Evolutionary conservation across 2,113 vertebrate genomes (phyloP).

Genomic region (Tachysurus fulvidraco): DNA sequence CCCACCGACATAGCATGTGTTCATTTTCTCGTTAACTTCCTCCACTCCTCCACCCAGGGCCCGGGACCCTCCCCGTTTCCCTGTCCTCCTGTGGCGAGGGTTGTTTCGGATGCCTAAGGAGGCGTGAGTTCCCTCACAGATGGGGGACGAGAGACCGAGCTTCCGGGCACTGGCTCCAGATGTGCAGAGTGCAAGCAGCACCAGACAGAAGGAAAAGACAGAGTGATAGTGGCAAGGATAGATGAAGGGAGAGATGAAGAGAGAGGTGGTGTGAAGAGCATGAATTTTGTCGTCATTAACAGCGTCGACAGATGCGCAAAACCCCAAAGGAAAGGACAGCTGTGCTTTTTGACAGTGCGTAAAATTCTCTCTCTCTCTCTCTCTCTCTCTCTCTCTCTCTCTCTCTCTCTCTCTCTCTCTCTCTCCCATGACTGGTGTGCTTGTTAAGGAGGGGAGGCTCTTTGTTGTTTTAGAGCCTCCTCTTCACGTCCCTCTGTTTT

Average conservation of each 20-base stretch:
- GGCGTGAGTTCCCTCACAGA: conserved; percentile 63
- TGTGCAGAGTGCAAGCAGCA: conserved; percentile 66
- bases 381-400: conserved; percentile 41
- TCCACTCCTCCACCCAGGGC: background rate
- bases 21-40: conserved; percentile 33
- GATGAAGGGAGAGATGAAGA: conserved; percentile 41
- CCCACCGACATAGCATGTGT: conserved; percentile 35
- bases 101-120: conserved; percentile 39
- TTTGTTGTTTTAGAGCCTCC: conserved; percentile 73
- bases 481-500: conserved; percentile 75
- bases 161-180: conserved; percentile 69
- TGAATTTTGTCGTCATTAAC: conserved; percentile 87
- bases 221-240: conserved; percentile 53
- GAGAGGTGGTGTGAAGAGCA: conserved; percentile 73
- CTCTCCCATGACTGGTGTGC: conserved; percentile 47
- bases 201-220: conserved; percentile 58
- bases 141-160: conserved; percentile 65
- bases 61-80: background rate
- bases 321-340: conserved; percentile 88
- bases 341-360: conserved; percentile 66
- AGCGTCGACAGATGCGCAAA: conserved; percentile 86
- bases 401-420: conserved; percentile 36
- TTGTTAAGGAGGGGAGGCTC: conserved; percentile 62
- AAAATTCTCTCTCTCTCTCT: conserved; percentile 39
- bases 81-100: conserved; percentile 63